Conservation (phyloP, 2,797 vertebrate genomes). For the Mormyrus hasselquistii region DNA sequence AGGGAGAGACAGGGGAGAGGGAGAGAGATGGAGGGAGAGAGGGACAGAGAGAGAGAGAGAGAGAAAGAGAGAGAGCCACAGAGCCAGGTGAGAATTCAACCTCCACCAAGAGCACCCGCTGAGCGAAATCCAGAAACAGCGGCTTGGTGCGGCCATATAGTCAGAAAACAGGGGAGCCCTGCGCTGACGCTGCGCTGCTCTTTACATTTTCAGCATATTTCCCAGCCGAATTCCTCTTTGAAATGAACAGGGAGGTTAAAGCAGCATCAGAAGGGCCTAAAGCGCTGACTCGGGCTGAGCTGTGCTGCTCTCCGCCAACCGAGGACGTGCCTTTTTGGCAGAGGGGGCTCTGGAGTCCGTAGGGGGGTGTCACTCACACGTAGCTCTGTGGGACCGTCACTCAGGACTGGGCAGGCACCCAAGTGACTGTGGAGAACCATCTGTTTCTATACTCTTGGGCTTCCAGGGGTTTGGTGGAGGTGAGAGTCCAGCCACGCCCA, state of each 20-base stretch:
- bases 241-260: background rate
- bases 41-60: constrained; percentile 7
- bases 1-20: constrained; percentile 30
- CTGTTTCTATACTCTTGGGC: constrained; percentile 46
- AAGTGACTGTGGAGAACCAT: constrained; percentile 66
- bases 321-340: background rate
- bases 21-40: constrained; percentile 37
- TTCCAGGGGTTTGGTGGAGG: constrained; percentile 37
- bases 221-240: background rate
- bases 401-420: constrained; percentile 41
- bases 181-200: background rate
- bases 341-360: background rate
- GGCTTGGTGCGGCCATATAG: background rate
- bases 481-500: constrained; percentile 38
- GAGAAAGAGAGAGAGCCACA: constrained; percentile 15
- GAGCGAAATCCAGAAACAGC: background rate
- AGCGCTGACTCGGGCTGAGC: background rate
- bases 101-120: background rate
- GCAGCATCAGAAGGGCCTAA: background rate
- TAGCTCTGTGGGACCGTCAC: constrained; percentile 7
- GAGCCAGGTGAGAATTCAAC: background rate
- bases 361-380: constrained; percentile 16
- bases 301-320: background rate
- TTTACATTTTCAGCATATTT: background rate
- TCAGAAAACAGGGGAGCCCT: background rate